Base-by-base conservation (phyloP, 2,797 vertebrate genomes). In the Semaprochilodus insignis region DNA sequence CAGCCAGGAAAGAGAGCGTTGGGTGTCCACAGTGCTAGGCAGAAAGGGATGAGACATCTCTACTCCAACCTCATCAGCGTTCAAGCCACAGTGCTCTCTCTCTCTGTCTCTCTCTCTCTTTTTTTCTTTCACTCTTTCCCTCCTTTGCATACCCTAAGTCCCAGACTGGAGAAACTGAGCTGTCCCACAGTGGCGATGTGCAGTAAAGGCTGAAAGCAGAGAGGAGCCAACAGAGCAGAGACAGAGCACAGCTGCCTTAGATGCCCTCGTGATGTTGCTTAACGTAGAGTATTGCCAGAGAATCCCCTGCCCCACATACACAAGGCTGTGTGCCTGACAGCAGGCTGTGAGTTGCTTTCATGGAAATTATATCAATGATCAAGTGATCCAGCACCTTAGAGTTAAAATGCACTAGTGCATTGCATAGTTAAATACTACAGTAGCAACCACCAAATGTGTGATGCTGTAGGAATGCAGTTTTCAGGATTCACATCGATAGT, bases 361-460 rank as follows among this genome's bases (percentile, higher is more conserved):
- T 67, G 23, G 52, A 67, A 40, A 21, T 74, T 55, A 15, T 65
- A 74, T 81, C 51, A 31, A 55, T 74, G 66, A 31, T 34, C 80
- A 31, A 48, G 71, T 14, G 59, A 74, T 40, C 52, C 55, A 44
- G 36, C 13, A n/a, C n/a, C 13, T 54, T 15, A 63, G 1, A 63
- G 60, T 25, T 15, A 2, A 62, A 62, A 62, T 27, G n/a, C 55
- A n/a, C 8, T 13, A 11, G 44, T 13, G 0, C 5, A 40, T 8
- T 40, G 5, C 40, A 40, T 40, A 19, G 54, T 21, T 57, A 17
- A 2, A 16, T 52, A 52, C 0, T 13, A 52, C 13, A 57, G 17
- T 57, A 57, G 6, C 54, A 57, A 21, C 17, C 17, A 57, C 17
- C 17, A 48, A n/a, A 21, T 57, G 54, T 57, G 54, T 19, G 54